Conservation (phyloP, 2,113 vertebrate species). For the Ictidomys tridecemlineatus region DNA sequence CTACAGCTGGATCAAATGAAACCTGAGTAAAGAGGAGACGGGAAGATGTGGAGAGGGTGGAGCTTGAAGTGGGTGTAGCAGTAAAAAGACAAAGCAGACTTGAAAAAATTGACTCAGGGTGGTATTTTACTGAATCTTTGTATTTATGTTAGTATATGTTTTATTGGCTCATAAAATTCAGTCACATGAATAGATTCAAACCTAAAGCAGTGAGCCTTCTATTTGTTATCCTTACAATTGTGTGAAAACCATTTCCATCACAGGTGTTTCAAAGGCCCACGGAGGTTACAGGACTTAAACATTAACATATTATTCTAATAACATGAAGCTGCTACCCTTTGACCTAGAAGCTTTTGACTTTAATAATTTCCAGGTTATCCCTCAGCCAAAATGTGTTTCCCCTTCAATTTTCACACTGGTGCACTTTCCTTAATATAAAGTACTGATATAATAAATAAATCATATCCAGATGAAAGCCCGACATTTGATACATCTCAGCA, state of each 20-base stretch:
- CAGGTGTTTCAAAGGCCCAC: conserved; percentile 85
- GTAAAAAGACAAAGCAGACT: conserved; percentile 28
- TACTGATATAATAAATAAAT: conserved; percentile 87
- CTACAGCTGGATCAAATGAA: conserved; percentile 40
- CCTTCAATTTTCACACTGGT: conserved; percentile 84
- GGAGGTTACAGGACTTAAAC: conserved; percentile 82
- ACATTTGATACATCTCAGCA: conserved; percentile 78
- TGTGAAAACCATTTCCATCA: conserved; percentile 82
- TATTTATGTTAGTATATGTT: conserved; percentile 82
- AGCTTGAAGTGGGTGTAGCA: neutral
- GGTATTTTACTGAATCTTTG: conserved; percentile 69
- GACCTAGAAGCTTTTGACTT: conserved; percentile 86
- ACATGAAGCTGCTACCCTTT: conserved; percentile 85
- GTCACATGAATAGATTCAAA: conserved; percentile 75
- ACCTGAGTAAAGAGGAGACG: neutral
- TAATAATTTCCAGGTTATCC: conserved; percentile 88
- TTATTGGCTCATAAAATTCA: conserved; percentile 84
- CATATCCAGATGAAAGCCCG: conserved; percentile 86
- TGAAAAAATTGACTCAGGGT: conserved; percentile 59
- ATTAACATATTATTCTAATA: conserved; percentile 88
- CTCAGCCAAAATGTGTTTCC: conserved; percentile 80
- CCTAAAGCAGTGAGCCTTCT: conserved; percentile 65
- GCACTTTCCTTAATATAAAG: conserved; percentile 84
- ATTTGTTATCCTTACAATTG: conserved; percentile 78
- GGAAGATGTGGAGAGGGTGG: conserved; percentile 5